A percentile compares a stretch with the other conserved stretches of the same genome.
Conservation (phyloP, 2,888 invertebrate genomes). For the Hylaea fasciaria region DNA sequence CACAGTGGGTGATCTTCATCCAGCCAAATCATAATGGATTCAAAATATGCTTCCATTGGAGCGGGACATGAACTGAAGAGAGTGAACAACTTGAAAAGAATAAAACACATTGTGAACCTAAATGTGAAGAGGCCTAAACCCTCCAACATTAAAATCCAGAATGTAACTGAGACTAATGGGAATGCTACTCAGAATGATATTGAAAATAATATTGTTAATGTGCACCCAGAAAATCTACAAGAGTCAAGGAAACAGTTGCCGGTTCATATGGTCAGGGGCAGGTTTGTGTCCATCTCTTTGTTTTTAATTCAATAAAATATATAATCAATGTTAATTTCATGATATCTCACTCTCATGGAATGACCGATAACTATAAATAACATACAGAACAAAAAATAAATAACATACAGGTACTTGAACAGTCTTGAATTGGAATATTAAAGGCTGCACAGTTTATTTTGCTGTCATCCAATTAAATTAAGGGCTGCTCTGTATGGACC, state of each 20-base stretch:
- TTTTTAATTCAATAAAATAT: no score
- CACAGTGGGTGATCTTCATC: no score
- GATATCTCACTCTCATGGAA: no score
- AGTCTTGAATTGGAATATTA: no score
- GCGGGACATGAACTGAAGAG: constrained; percentile 54
- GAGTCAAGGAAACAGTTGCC: constrained; percentile 80
- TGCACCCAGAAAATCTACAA: constrained; percentile 57
- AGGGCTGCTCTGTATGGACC: no score
- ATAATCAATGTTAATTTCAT: no score
- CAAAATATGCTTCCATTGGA: constrained; percentile 71
- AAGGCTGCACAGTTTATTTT: no score
- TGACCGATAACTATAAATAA: no score
- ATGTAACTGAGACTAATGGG: constrained; percentile 45
- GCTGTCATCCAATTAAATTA: no score
- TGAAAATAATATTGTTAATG: constrained; percentile 42
- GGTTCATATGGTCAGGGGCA: constrained; percentile 80
- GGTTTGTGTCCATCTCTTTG: constrained; percentile 53
- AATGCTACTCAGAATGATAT: constrained; percentile 37
- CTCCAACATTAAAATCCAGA: constrained; percentile 39
- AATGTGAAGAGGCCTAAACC: constrained; percentile 65
- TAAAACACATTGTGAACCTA: constrained; percentile 50
- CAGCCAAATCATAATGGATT: constrained; percentile 64
- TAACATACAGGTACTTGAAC: no score
- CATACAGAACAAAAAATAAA: no score
- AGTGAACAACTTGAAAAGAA: constrained; percentile 56